Base-by-base conservation (phyloP, 2,113 vertebrate species). In the Rana temporaria region DNA sequence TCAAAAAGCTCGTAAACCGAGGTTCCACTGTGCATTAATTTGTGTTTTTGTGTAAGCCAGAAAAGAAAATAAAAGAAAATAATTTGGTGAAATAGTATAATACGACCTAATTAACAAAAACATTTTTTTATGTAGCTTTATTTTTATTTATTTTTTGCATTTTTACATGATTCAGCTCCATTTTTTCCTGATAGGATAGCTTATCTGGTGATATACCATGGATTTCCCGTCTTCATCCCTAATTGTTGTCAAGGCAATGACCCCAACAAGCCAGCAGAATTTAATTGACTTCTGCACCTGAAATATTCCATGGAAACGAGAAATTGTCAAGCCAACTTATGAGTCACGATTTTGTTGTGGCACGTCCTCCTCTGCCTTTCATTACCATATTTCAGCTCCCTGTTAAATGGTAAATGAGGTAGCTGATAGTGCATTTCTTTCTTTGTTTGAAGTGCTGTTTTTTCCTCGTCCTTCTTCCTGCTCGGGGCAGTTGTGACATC, bases 161-260 rank as follows among this genome's bases (percentile, higher is more conserved):
- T 19, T 38, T 75, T 19, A 48, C 11, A 11, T 18, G 4, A 17
- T 75, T 22, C 32, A 22, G 72, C n/a, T 42, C 56, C 72, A 32
- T 66, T n/a, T 32, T 30, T 30, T 18, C 19, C 19, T 55, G 52
- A 19, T 38, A 79, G 38, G 20, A 57, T 22, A 68, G 22, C 65
- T 42, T 55, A 57, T 82, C 48, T 67, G 32, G 55, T 83, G 86
- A 89, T 88, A 87, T 91, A 93, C 91, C 88, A 92, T 86, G 90
- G 78, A 55, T 56, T 66, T 85, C 55, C 90, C 88, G 85, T 94
- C 91, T 89, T 85, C 85, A 80, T 88, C 87, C 88, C 85, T 94
- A 95, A 95, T 92, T 94, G 94, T 95, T 94, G 78, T 92, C 92
- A 94, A 93, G 93, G 92, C 90, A 78, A 95, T 94, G 92, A 94